A percentile compares a stretch with the other conserved stretches of the same genome.
These are phyloP conservation scores for Chloroclysta siterata DNA, from an alignment of 2,888 invertebrate species.

Conservation along the genomic window DNA sequence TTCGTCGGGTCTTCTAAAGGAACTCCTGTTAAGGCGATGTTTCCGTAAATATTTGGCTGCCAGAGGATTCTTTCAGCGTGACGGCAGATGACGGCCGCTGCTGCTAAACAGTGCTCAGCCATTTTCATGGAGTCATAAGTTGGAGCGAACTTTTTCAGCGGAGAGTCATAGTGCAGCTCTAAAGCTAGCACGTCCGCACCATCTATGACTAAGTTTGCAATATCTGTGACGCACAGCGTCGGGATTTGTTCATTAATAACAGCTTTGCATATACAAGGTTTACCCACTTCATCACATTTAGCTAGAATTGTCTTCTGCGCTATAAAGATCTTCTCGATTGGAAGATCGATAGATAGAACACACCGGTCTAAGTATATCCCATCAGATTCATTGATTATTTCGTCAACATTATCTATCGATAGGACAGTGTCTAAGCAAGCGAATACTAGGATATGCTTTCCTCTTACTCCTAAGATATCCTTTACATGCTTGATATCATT, in stretches of 20 bases:
- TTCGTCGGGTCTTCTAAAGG: constrained; percentile 82
- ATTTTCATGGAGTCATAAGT: constrained; percentile 67
- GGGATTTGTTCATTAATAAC: constrained; percentile 93
- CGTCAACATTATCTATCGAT: constrained; percentile 86
- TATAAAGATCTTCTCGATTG: constrained; percentile 93
- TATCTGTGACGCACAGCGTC: constrained; percentile 91
- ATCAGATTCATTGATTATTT: constrained; percentile 91
- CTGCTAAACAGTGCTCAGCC: constrained; percentile 88
- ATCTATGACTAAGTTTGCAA: constrained; percentile 96
- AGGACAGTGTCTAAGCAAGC: constrained; percentile 69
- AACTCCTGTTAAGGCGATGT: constrained; percentile 86
- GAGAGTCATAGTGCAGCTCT: constrained; percentile 85
- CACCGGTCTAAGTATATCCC: constrained; percentile 95
- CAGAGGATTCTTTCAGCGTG: constrained; percentile 95
- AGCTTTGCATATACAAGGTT: constrained; percentile 95
- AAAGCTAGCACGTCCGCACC: constrained; percentile 95
- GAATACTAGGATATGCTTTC: constrained; percentile 74
- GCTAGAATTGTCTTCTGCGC: constrained; percentile 95
- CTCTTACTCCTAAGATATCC: constrained; percentile 66
- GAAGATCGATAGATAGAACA: constrained; percentile 93
- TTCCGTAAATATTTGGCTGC: constrained; percentile 91
- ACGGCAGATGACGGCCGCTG: constrained; percentile 90
- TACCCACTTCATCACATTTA: constrained; percentile 92
- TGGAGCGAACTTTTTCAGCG: constrained; percentile 64
- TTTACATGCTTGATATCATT: constrained; percentile 65